Evolutionary conservation across 2,797 vertebrate genomes (phyloP), one percentile per base, ranked within the genome.

Genomic region (Artibeus jamaicensis): DNA sequence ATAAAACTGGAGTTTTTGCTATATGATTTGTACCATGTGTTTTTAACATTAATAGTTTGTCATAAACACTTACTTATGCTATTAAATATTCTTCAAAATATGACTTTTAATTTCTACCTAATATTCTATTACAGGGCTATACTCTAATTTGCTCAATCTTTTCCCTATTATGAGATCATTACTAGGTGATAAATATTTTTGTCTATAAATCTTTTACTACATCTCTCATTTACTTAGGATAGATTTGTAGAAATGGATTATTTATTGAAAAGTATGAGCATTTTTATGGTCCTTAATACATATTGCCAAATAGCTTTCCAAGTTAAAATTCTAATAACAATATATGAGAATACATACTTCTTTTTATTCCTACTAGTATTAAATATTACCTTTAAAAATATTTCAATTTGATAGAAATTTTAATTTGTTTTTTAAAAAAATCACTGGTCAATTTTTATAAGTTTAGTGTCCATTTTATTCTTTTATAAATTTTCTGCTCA

Each of bases 61-160:
- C 90, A 86, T 92, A 94, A 96, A 96, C 78, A 95, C 94, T 96
- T 96, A 88, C 88, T 32, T 96, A 85, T 81, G 77, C 78, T 96
- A 93, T 86, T 94, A 97, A 96, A 92, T 96, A 94, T 83, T 97
- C 81, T 96, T 96, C 55, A 87, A 82, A 97, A 95, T 97, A 95
- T 92, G 91, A 79, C 87, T 93, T 97, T 86, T 96, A 97, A 97
- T 95, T 92, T 97, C 44, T 96, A 74, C 55, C 82, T 93, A 95
- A 92, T 96, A 97, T 96, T 94, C 82, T 82, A 57, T 97, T 97
- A 95, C 81, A 96, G 50, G 16, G 29, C 67, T 48, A 8, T 87
- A 44, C 32, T 83, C 70, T 97, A 97, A 93, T 85, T 97, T 96
- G 95, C 74, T 19, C 82, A 97, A 79, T 86, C 77, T 96, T 96